A percentile compares a stretch with the other conserved stretches of the same genome.
Conservation (phyloP, 2,113 vertebrate species). For the Cyphomyrus discorhynchus region DNA sequence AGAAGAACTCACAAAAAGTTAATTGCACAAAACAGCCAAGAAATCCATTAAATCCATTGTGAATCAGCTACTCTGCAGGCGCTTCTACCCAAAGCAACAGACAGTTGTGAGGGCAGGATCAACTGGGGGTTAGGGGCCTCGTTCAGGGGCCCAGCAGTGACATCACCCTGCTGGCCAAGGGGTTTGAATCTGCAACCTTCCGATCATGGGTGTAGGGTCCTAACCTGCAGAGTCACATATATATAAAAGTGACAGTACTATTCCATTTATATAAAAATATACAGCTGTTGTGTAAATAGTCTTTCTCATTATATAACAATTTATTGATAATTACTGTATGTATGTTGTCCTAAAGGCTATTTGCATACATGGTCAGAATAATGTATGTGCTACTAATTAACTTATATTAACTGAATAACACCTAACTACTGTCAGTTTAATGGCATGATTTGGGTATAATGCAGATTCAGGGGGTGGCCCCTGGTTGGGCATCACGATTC, state of each 20-base stretch:
- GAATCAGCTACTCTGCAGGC: background rate
- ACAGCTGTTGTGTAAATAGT: background rate
- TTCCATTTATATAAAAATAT: background rate
- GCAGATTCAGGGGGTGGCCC: background rate
- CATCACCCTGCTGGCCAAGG: background rate
- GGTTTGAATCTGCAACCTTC: background rate
- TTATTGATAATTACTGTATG: background rate
- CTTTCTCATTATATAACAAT: background rate
- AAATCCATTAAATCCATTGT: background rate
- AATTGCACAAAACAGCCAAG: background rate
- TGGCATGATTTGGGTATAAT: background rate
- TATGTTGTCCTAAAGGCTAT: background rate
- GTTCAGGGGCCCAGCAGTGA: background rate
- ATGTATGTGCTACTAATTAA: background rate
- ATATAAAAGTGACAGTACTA: too few relatives aligned
- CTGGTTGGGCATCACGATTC: constrained; percentile 34
- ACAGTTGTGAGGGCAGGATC: background rate
- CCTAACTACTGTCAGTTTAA: background rate
- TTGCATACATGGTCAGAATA: background rate
- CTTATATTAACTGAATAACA: background rate
- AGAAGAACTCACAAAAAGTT: background rate
- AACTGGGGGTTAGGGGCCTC: background rate
- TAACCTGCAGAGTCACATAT: background rate
- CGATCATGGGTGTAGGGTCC: background rate
- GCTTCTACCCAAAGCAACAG: background rate